These are phyloP conservation scores for Micromussa lordhowensis DNA, from an alignment of 92 coral and sea anemone genomes.

Conservation along the genomic window DNA sequence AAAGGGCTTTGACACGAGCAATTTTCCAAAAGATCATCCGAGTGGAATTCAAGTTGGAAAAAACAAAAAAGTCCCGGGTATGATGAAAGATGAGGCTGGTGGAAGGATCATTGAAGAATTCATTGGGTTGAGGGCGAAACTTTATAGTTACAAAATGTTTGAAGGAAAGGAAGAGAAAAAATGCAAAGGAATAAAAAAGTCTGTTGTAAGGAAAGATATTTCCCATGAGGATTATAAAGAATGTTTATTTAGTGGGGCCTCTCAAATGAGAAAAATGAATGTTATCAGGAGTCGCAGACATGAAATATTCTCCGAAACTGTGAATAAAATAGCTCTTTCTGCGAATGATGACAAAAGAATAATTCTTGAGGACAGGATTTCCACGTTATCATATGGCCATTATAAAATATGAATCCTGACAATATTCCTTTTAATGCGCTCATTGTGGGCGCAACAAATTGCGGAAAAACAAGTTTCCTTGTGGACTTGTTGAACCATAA, in stretches of 20 bases:
- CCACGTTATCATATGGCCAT: no score
- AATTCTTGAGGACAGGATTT: no score
- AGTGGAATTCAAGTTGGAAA: neutral
- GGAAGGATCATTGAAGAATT: constrained; percentile 27
- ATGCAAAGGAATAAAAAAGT: constrained; percentile 23
- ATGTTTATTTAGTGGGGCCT: constrained; percentile 26
- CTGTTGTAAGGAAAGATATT: constrained; percentile 8
- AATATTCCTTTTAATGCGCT: no score
- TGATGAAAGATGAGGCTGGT: constrained; percentile 18
- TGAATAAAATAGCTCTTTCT: constrained; percentile 38
- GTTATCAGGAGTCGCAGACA: constrained; percentile 38
- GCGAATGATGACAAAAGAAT: neutral
- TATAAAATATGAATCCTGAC: no score
- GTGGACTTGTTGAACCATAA: no score
- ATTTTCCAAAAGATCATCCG: constrained; percentile 22
- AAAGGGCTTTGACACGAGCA: constrained; percentile 28
- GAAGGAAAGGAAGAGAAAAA: constrained; percentile 20
- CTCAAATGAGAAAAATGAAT: constrained; percentile 22
- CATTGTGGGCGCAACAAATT: no score
- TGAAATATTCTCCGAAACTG: constrained; percentile 10
- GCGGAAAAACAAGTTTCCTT: no score
- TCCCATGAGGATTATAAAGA: constrained; percentile 27
- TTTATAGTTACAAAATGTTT: constrained; percentile 30
- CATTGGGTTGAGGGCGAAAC: constrained; percentile 45
- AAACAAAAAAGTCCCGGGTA: constrained; percentile 32